A percentile compares a stretch with the other conserved stretches of the same genome.
Conservation (phyloP, 2,113 vertebrate genomes). For the Hemiprocne comata region DNA sequence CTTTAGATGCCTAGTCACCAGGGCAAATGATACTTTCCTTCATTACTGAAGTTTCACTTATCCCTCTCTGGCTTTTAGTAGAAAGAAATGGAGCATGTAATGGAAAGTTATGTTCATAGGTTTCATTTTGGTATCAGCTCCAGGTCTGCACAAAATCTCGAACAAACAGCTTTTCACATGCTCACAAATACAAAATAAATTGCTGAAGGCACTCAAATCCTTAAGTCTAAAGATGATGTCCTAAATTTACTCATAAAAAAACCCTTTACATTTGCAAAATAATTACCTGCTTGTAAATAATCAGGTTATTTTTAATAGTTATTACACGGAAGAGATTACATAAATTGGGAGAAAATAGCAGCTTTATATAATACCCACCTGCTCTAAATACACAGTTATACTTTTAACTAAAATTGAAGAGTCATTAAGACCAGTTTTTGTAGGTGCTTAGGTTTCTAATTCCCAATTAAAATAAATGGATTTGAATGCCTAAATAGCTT, state of each 20-base stretch:
- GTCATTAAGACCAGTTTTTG: conserved; percentile 2
- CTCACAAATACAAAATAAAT: neutral
- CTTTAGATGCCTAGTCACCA: neutral
- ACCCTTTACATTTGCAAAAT: neutral
- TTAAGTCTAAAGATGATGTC: neutral
- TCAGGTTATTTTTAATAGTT: neutral
- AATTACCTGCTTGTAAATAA: conserved; percentile 42
- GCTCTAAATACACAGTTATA: conserved; percentile 8
- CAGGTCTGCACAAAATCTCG: conserved; percentile 8
- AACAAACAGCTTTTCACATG: neutral
- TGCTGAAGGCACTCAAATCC: conserved; percentile 33
- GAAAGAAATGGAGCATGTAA: conserved; percentile 50
- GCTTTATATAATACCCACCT: conserved; percentile 37
- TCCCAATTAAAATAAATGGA: conserved; percentile 54
- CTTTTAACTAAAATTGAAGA: conserved; percentile 44
- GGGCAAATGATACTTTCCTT: neutral
- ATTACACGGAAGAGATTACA: conserved; percentile 6
- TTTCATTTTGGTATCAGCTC: neutral
- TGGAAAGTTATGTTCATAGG: neutral
- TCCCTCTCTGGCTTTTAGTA: neutral
- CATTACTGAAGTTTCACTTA: neutral
- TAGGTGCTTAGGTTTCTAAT: conserved; percentile 42
- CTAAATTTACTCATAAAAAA: conserved; percentile 23
- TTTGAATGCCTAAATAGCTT: conserved; percentile 36
- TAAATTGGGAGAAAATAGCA: neutral